Evolutionary conservation across 2,113 vertebrate genomes (phyloP).

Genomic region (Quiscalus mexicanus): DNA sequence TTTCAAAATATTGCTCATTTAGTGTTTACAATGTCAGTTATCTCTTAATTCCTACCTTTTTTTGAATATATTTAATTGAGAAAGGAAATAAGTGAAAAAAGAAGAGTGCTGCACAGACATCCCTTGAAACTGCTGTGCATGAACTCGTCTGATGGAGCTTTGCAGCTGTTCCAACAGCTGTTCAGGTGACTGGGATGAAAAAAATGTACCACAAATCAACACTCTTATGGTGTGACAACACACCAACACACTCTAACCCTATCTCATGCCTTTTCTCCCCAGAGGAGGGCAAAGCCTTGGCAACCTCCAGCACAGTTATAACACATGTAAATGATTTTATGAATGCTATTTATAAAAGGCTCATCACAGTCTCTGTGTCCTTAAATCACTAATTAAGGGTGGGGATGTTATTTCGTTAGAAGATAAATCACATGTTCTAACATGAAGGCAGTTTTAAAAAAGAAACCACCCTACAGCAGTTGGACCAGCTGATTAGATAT

Average conservation of each 20-base stretch:
- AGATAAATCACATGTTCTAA: constrained; percentile 40
- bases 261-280: background rate
- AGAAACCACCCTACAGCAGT: constrained; percentile 22
- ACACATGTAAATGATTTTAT: background rate
- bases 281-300: background rate
- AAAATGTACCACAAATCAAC: background rate
- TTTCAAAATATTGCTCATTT: background rate
- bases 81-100: background rate
- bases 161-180: background rate
- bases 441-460: constrained; percentile 32
- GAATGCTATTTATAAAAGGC: constrained; percentile 1
- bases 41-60: background rate
- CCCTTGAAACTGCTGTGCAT: background rate
- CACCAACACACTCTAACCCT: background rate
- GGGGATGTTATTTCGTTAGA: constrained; percentile 30
- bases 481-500: constrained; percentile 10
- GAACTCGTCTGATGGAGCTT: background rate
- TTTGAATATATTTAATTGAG: background rate
- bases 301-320: background rate
- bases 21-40: background rate
- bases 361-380: background rate
- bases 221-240: background rate
- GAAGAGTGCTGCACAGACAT: background rate
- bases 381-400: constrained; percentile 2
- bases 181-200: background rate